A percentile compares a stretch with the other conserved stretches of the same genome.
Conservation (phyloP, 2,888 invertebrate genomes). For the Apotomis betuletana region DNA sequence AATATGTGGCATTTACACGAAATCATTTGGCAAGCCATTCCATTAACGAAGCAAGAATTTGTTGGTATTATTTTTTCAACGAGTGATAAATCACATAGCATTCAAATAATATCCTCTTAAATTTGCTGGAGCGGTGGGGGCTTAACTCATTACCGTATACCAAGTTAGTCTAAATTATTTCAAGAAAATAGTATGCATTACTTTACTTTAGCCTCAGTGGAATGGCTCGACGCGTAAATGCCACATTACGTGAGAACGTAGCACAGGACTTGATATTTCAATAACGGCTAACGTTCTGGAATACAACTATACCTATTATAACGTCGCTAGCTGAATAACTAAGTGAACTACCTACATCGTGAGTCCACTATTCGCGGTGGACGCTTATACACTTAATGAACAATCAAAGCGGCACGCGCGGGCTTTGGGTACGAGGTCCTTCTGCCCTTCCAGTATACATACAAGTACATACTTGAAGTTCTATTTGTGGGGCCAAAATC, state of each 20-base stretch:
- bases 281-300: conserved; percentile 12
- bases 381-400: conserved; percentile 52
- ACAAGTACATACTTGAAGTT: too few relatives aligned
- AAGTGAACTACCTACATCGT: conserved; percentile 30
- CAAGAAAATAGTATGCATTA: too few relatives aligned
- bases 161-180: too few relatives aligned
- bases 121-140: too few relatives aligned
- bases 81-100: too few relatives aligned
- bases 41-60: not conserved
- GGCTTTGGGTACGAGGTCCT: conserved; percentile 1
- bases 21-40: not conserved
- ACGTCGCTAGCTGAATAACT: conserved; percentile 39
- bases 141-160: too few relatives aligned
- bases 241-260: not conserved
- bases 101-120: too few relatives aligned
- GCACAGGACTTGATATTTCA: not conserved
- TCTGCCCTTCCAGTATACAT: conserved; percentile 1
- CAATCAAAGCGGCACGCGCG: conserved; percentile 64
- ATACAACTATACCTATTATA: conserved; percentile 28
- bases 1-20: not conserved
- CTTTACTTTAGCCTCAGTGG: not conserved
- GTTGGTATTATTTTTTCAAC: not conserved
- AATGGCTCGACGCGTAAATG: not conserved
- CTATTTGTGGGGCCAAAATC: too few relatives aligned
- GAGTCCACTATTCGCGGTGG: conserved; percentile 23